Percentiles rank a stretch among this genome's conserved stretches.
These are phyloP conservation scores for Bombus consobrinus DNA, from an alignment of 1,140 invertebrate genomes.

Conservation along the genomic window DNA sequence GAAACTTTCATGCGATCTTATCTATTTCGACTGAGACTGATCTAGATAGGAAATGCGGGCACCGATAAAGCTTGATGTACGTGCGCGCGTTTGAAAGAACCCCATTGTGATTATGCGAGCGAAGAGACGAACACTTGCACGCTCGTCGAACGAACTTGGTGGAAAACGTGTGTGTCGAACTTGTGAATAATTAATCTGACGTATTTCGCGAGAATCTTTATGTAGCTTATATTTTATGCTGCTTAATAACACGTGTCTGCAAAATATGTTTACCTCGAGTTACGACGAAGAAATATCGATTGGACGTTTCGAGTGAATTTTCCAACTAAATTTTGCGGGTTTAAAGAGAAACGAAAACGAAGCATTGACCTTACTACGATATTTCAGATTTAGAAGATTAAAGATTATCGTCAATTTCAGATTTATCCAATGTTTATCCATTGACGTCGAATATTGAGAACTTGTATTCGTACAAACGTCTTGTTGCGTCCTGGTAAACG, in stretches of 20 bases:
- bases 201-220: not conserved
- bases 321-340: not conserved
- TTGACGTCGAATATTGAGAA: not conserved
- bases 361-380: too few species aligned
- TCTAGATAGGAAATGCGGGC: slow-evolving; percentile 29
- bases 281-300: not conserved
- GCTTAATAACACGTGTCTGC: not conserved
- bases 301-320: too few species aligned
- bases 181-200: not conserved
- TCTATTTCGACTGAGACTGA: slow-evolving; percentile 17
- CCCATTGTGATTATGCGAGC: not conserved
- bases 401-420: too few species aligned
- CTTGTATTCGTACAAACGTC: not conserved
- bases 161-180: not conserved
- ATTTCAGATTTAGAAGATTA: too few species aligned
- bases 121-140: not conserved
- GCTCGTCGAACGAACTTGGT: not conserved
- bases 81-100: not conserved
- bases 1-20: slow-evolving; percentile 19
- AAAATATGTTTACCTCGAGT: not conserved
- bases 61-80: slow-evolving; percentile 28
- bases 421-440: not conserved
- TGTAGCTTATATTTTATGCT: not conserved
- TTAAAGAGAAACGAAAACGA: not conserved
- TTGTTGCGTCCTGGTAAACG: too few species aligned